Conservation (phyloP, 2,888 invertebrate genomes). For the Andrena fulva region DNA sequence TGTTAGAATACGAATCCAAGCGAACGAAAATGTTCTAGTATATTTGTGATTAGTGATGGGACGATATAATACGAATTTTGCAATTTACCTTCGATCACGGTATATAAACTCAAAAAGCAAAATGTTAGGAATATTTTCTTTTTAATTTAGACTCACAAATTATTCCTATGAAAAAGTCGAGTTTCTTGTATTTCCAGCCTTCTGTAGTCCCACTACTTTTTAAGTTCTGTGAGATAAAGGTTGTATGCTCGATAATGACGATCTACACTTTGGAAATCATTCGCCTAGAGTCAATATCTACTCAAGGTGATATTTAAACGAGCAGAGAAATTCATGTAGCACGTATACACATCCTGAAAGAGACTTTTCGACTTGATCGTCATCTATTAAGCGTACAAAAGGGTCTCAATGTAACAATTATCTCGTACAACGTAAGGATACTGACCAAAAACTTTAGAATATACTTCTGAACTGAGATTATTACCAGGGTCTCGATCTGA, state of each 20-base stretch:
- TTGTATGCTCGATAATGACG: not conserved
- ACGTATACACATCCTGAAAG: not conserved
- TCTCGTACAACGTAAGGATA: constrained; percentile 61
- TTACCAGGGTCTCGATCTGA: constrained; percentile 51
- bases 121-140: too few relatives aligned
- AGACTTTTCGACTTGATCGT: constrained; percentile 26
- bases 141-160: not conserved
- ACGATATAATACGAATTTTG: not conserved
- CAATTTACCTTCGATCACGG: not conserved
- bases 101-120: too few relatives aligned
- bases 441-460: constrained; percentile 67
- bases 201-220: not conserved
- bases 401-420: constrained; percentile 61
- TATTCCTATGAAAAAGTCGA: not conserved
- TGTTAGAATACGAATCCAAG: not conserved
- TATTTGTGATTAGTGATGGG: not conserved
- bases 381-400: constrained; percentile 34
- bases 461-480: constrained; percentile 62
- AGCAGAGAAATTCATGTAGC: too few relatives aligned
- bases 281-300: not conserved
- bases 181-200: not conserved
- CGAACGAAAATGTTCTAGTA: not conserved
- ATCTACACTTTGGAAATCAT: constrained; percentile 23
- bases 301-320: not conserved
- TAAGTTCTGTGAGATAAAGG: not conserved